These are phyloP conservation scores for Sander vitreus DNA, from an alignment of 2,113 vertebrate species.

Conservation along the genomic window DNA sequence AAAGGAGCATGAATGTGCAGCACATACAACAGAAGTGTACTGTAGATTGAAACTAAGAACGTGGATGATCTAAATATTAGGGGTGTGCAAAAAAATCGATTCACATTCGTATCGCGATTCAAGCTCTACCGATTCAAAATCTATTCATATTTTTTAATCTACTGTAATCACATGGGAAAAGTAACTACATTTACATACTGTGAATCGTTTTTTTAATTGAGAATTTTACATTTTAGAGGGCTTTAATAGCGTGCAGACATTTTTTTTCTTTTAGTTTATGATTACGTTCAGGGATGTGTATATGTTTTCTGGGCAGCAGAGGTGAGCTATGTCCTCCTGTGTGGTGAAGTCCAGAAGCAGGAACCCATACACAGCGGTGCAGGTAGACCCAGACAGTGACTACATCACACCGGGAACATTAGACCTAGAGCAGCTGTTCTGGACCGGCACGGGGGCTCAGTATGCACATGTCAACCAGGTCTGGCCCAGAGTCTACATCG, in stretches of 20 bases:
- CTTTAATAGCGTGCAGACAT: neutral
- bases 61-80: neutral
- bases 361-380: slow-evolving; percentile 83
- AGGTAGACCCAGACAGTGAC: slow-evolving; percentile 86
- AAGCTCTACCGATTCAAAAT: too few relatives aligned
- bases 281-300: neutral
- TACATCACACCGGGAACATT: slow-evolving; percentile 93
- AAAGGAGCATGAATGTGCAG: neutral
- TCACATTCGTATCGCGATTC: too few relatives aligned
- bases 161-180: too few relatives aligned
- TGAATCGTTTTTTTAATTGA: too few relatives aligned
- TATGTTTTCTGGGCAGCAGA: slow-evolving; percentile 14
- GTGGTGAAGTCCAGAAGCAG: slow-evolving; percentile 59
- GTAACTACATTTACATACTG: too few relatives aligned
- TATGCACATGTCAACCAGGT: slow-evolving; percentile 92
- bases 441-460: slow-evolving; percentile 84
- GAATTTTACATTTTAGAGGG: too few relatives aligned
- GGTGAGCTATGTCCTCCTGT: slow-evolving; percentile 59
- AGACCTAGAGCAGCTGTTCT: slow-evolving; percentile 92
- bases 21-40: neutral
- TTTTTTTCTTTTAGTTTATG: neutral
- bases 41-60: neutral
- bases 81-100: too few relatives aligned
- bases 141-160: too few relatives aligned
- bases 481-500: slow-evolving; percentile 91